Evolutionary conservation across 2,113 vertebrate species (phyloP).

Genomic region (Bos taurus): ARS-UCD2.0 NC_037329.1:120521001-120521500

Average conservation of each 20-base stretch:
- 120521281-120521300: not conserved
- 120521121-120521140: not conserved
- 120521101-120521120: not conserved
- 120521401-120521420: not conserved
- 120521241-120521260: not conserved
- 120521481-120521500: not conserved
- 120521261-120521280: not conserved
- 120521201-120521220: not conserved
- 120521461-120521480: not conserved
- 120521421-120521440: not conserved
- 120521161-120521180: not conserved
- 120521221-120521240: not conserved
- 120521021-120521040: not conserved
- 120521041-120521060: not conserved
- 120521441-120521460: not conserved
- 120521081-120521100: rapidly evolving
- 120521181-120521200: not conserved
- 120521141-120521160: not conserved
- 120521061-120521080: not conserved
- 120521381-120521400: not conserved
- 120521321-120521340: not conserved
- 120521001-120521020: not conserved
- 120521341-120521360: not conserved
- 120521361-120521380: not conserved
- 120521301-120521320: not conserved